A percentile compares a stretch with the other conserved stretches of the same genome.
Evolutionary conservation across 2,888 invertebrate genomes (phyloP).

Genomic region (Chaetoderma sp.): DNA sequence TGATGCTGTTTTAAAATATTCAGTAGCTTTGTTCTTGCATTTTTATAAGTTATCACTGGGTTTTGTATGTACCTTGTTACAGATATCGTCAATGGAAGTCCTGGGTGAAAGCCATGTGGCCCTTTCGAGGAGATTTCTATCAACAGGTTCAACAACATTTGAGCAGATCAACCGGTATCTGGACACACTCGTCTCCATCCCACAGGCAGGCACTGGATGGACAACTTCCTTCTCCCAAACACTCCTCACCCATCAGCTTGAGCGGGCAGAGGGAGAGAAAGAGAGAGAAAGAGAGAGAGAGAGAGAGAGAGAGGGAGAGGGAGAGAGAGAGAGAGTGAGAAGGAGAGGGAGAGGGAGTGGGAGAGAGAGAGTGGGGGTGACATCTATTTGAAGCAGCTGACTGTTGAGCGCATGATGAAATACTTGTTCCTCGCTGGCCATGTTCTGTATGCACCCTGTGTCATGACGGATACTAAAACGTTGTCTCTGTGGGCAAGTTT

Average conservation of each 20-base stretch:
- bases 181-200: constrained; percentile 8
- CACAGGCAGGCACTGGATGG: constrained; percentile 12
- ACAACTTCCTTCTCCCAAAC: constrained; percentile 19
- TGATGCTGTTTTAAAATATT: too few relatives aligned
- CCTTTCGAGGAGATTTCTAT: constrained; percentile 3
- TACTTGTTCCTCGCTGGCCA: constrained; percentile 3
- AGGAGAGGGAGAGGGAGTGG: neutral
- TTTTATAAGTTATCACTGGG: too few relatives aligned
- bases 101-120: constrained; percentile 14
- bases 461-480: constrained; percentile 8
- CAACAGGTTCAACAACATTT: constrained; percentile 3
- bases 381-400: too few relatives aligned
- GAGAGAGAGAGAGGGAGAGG: too few relatives aligned
- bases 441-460: too few relatives aligned
- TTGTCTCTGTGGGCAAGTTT: neutral
- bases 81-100: constrained; percentile 16
- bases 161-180: constrained; percentile 9
- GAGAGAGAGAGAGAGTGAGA: too few relatives aligned
- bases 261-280: constrained; percentile 18
- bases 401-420: too few relatives aligned
- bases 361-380: neutral
- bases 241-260: constrained; percentile 16
- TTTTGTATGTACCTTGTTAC: too few relatives aligned
- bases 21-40: too few relatives aligned
- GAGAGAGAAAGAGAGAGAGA: too few relatives aligned